Evolutionary conservation across 2,113 vertebrate genomes (phyloP).

Genomic region (Strix uralensis): DNA sequence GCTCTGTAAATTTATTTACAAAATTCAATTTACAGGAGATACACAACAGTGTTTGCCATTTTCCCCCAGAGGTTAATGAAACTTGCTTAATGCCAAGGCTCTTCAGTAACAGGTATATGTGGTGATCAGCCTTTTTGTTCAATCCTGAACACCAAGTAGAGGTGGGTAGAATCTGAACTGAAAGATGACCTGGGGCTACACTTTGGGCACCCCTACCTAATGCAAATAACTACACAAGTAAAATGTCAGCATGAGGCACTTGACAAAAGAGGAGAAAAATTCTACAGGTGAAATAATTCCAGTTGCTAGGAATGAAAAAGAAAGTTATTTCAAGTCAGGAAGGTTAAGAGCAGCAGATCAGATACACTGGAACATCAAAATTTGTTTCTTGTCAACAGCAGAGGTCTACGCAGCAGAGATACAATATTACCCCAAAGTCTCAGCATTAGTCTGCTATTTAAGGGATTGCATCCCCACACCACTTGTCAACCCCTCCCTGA

Average conservation of each 20-base stretch:
- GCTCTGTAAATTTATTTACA: neutral
- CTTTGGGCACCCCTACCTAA: constrained; percentile 57
- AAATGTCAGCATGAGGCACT: neutral
- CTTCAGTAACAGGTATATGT: neutral
- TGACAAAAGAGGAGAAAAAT: constrained; percentile 38
- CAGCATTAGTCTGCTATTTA: constrained; percentile 32
- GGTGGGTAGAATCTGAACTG: neutral
- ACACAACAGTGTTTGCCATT: neutral
- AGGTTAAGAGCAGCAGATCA: constrained; percentile 11
- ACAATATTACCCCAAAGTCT: constrained; percentile 36
- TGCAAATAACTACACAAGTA: neutral
- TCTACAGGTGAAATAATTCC: constrained; percentile 35
- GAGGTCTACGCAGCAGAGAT: constrained; percentile 28
- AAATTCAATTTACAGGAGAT: neutral
- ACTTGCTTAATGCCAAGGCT: neutral
- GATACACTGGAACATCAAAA: constrained; percentile 22
- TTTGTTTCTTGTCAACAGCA: neutral
- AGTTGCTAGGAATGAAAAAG: constrained; percentile 45
- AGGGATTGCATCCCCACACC: constrained; percentile 29
- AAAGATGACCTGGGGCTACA: constrained; percentile 4
- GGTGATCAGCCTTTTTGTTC: neutral
- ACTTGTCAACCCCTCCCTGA: constrained; percentile 45
- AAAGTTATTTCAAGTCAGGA: constrained; percentile 44
- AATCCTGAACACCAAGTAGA: neutral
- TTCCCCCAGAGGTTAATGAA: neutral